Evolutionary conservation across 2,888 invertebrate species (phyloP), one percentile per base, ranked within the genome.

Genomic region (Drosophila atripex): DNA sequence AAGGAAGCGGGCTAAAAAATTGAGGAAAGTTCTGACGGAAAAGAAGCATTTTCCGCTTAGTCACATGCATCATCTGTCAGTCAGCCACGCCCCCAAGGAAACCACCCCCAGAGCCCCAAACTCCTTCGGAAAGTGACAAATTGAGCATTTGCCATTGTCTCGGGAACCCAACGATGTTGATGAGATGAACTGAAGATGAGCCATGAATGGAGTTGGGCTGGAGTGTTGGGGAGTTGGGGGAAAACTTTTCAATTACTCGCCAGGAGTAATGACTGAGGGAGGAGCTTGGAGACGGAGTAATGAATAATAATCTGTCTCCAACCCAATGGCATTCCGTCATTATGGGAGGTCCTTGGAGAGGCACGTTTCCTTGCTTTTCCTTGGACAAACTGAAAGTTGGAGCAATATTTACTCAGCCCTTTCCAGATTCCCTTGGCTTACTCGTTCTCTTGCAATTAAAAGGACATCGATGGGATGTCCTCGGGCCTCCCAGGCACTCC

Each of bases 211-310:
- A 47, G 21, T 12, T 51, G 51, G 28, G 14, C 38, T 32, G 16
- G 16, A 12, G 28, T 5, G n/a, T n/a, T 39, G 35, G 45, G 21
- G 68, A 58, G 46, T 47, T 49, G 56, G 21, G 47, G 53, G 60
- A 39, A 70, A 73, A 78, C 74, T 80, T 80, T 80, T 80, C 80
- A 80, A 80, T 80, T 80, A 80, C 76, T 73, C 61, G 59, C 47
- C 25, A 59, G 52, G 57, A 51, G 45, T 64, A 73, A 69, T 71
- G 68, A 60, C 69, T 66, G 60, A 56, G 50, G 57, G 55, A 53
- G 43, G 54, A 64, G 45, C 9, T 21, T 23, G 50, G n/a, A 50
- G 43, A 28, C 50, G 35, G n/a, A 35, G 63, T 65, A 64, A 64
- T 64, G 63, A 64, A 66, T 56, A 41, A 59, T 68, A 51, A 58